phyloP scores from a whole-genome alignment of 2,113 vertebrate species.

The Myotis brandtii region DNA sequence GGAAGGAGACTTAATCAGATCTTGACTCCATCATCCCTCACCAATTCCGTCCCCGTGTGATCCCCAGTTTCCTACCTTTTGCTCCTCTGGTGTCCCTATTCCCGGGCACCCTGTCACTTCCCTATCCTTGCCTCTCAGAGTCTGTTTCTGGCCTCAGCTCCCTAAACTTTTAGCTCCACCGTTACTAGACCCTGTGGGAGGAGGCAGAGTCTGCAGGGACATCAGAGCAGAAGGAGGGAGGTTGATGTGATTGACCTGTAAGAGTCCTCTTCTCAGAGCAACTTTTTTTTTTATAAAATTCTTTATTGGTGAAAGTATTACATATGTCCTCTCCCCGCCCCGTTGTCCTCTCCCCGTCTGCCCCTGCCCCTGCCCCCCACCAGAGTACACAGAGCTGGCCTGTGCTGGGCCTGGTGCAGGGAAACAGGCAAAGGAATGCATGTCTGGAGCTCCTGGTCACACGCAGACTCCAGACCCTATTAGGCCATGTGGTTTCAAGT shows the following conservation, averaged over 20 bases:
- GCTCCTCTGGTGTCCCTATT: not conserved
- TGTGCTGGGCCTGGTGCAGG: not conserved
- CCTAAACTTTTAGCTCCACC: not conserved
- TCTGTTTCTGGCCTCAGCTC: not conserved
- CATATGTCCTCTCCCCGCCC: too few relatives aligned
- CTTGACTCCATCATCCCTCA: not conserved
- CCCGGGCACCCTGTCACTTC: not conserved
- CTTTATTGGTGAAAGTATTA: too few relatives aligned
- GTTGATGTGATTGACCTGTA: not conserved
- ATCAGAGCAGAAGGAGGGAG: not conserved
- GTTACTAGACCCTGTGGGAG: not conserved
- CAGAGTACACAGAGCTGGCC: not conserved
- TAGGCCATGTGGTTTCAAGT: not conserved
- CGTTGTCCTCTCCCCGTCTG: too few relatives aligned
- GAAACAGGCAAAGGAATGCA: not conserved
- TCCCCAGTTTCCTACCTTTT: not conserved
- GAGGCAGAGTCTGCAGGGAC: not conserved
- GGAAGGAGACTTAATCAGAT: not conserved
- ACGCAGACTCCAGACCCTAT: not conserved
- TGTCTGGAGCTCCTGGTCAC: not conserved
- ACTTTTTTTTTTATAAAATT: not conserved
- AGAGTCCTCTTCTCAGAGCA: not conserved
- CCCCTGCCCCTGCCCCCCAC: too few relatives aligned
- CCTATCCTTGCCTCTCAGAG: not conserved
- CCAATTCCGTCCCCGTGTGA: rapidly evolving